These are phyloP conservation scores for Anarhynchus alexandrinus DNA, from an alignment of 2,113 vertebrate species.

Conservation along the genomic window DNA sequence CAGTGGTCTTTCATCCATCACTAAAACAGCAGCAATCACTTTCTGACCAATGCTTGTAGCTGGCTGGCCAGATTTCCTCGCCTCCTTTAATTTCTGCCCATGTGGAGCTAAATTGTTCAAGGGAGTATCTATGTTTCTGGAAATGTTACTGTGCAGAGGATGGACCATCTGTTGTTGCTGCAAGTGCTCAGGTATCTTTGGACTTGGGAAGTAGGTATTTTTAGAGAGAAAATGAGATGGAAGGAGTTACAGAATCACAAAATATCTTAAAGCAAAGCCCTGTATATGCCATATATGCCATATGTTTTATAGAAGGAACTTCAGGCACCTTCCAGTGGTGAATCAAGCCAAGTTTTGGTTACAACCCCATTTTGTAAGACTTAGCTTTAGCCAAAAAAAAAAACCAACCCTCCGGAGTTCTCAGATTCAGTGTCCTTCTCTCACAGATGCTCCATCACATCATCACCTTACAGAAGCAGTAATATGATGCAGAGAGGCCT, in stretches of 20 bases:
- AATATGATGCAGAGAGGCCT: not conserved
- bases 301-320: not conserved
- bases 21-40: not conserved
- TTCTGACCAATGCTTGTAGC: not conserved
- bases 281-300: not conserved
- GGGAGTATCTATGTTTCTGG: not conserved
- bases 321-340: not conserved
- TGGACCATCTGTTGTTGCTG: not conserved
- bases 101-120: not conserved
- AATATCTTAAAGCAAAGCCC: not conserved
- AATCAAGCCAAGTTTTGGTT: not conserved
- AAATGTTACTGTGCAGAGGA: not conserved
- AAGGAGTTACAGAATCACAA: not conserved
- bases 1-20: not conserved
- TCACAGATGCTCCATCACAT: not conserved
- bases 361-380: not conserved
- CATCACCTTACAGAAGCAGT: not conserved
- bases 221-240: not conserved
- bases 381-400: not conserved
- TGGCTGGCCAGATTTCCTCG: not conserved
- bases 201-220: not conserved
- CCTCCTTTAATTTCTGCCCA: not conserved
- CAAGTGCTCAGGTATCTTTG: not conserved
- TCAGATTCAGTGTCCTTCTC: not conserved
- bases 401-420: not conserved